These are phyloP conservation scores for Balearica regulorum DNA, from an alignment of 2,797 vertebrate genomes.

Conservation along the genomic window DNA sequence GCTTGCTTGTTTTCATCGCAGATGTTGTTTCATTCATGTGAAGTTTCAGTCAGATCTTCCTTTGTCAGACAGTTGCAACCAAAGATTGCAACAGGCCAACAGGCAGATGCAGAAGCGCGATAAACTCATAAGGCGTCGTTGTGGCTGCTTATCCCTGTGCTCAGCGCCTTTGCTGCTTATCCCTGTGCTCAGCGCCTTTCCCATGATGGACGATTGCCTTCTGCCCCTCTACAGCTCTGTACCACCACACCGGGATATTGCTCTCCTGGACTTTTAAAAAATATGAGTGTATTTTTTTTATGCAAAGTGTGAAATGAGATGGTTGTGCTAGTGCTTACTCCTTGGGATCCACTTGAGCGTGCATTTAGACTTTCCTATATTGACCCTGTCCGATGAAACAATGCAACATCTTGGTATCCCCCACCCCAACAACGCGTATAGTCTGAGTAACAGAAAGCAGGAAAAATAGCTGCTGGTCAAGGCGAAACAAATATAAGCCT, in stretches of 20 bases:
- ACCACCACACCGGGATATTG: not conserved
- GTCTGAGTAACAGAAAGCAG: not conserved
- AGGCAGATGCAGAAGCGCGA: not conserved
- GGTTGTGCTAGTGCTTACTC: not conserved
- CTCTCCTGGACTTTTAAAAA: not conserved
- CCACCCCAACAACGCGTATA: not conserved
- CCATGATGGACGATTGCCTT: fast-evolving
- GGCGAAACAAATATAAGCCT: not conserved
- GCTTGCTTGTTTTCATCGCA: not conserved
- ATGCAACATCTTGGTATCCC: not conserved
- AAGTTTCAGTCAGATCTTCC: not conserved
- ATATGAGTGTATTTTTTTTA: not conserved
- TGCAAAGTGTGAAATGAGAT: not conserved
- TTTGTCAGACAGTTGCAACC: not conserved
- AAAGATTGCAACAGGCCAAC: not conserved
- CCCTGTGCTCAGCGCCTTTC: not conserved
- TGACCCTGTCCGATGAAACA: not conserved
- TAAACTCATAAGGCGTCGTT: fast-evolving
- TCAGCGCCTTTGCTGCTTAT: not conserved
- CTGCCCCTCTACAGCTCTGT: not conserved
- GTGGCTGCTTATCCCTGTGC: not conserved
- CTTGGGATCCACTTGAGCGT: not conserved
- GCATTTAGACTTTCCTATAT: fast-evolving
- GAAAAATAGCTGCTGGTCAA: not conserved
- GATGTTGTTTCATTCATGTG: not conserved